Evolutionary conservation across 2,113 vertebrate genomes (phyloP).

Genomic region (Hymenochirus boettgeri): DNA sequence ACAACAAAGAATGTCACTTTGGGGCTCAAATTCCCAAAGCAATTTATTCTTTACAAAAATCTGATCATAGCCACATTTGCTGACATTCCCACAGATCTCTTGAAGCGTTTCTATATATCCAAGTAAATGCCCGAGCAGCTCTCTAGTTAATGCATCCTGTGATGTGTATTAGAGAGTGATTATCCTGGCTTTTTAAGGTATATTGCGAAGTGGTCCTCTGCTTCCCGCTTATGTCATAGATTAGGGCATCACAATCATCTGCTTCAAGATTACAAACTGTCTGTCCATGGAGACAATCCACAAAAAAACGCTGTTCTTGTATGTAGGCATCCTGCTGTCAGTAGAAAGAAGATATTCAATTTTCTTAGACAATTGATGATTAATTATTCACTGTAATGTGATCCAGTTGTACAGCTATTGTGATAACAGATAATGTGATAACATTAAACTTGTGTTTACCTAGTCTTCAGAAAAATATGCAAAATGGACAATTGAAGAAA

Average conservation of each 20-base stretch:
- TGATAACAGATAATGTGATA: no score
- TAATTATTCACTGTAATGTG: no score
- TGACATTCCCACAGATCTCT: slow-evolving; percentile 7
- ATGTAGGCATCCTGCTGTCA: slow-evolving; percentile 5
- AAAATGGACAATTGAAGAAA: no score
- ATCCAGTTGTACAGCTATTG: no score
- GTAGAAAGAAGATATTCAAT: no score
- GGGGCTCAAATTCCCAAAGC: slow-evolving; percentile 35
- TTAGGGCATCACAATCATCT: slow-evolving; percentile 7
- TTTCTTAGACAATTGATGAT: no score
- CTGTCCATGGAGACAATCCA: slow-evolving; percentile 12
- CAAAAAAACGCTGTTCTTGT: slow-evolving; percentile 4
- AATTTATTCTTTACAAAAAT: slow-evolving; percentile 37
- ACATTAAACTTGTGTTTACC: no score
- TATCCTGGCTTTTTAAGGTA: neutral
- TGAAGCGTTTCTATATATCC: neutral
- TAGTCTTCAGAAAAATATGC: no score
- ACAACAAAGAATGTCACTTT: slow-evolving; percentile 41
- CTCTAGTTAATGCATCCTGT: slow-evolving; percentile 1
- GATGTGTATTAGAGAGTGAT: slow-evolving; percentile 7
- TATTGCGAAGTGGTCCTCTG: slow-evolving; percentile 10
- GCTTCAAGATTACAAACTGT: slow-evolving; percentile 15
- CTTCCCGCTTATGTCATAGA: slow-evolving; percentile 5
- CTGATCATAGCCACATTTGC: slow-evolving; percentile 7
- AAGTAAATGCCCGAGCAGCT: slow-evolving; percentile 2